Evolutionary conservation across 1,140 invertebrate genomes (phyloP).

Genomic region (Battus philenor): DNA sequence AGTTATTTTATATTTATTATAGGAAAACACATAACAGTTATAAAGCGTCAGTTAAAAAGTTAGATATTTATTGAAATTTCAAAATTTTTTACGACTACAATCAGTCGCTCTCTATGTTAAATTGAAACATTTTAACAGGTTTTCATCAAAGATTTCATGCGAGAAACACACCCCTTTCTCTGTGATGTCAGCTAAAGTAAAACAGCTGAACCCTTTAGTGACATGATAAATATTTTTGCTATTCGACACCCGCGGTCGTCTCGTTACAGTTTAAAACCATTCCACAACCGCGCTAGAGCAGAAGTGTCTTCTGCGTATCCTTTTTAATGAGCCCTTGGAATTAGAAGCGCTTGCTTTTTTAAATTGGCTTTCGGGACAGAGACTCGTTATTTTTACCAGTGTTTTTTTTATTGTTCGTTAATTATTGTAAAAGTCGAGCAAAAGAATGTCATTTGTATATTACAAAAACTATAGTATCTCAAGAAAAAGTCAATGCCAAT

Average conservation of each 20-base stretch:
- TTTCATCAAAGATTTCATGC: no score
- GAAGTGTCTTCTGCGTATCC: conserved; percentile 56
- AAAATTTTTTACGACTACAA: no score
- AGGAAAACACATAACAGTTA: no score
- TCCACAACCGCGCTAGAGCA: conserved; percentile 27
- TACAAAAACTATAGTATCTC: no score
- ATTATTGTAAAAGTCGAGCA: no score
- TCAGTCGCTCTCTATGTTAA: no score
- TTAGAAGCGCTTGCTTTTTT: conserved; percentile 49
- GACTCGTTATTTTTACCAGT: conserved; percentile 16
- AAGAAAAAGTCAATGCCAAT: no score
- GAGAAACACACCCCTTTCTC: conserved; percentile 24
- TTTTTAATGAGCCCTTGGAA: conserved; percentile 52
- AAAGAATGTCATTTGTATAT: no score
- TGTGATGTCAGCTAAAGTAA: conserved; percentile 30
- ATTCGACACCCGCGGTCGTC: conserved; percentile 42
- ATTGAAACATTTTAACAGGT: no score
- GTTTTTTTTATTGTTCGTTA: conserved; percentile 21
- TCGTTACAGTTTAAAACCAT: conserved; percentile 34
- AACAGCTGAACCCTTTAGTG: conserved; percentile 43
- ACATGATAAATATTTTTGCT: conserved; percentile 58
- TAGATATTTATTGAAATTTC: no score
- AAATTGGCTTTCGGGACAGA: conserved; percentile 32
- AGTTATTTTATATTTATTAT: no score
- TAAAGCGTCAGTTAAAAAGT: no score